Base-by-base conservation (phyloP, 2,888 invertebrate genomes). In the Sinhomidia bicolor region DNA sequence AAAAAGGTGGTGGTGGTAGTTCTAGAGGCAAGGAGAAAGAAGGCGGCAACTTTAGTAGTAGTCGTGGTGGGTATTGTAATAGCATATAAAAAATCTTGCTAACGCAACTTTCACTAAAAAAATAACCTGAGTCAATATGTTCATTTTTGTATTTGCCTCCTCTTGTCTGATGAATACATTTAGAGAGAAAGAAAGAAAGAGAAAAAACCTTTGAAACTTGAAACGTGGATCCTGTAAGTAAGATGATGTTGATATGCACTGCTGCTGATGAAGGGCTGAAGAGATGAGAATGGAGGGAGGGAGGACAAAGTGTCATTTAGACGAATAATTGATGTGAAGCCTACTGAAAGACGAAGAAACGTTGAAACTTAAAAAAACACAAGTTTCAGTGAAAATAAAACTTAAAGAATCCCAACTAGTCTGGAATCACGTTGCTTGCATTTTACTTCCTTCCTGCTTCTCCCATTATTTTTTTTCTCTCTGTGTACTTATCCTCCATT, bases 241-340 rank as follows among this genome's bases (percentile, higher is more conserved):
- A 5, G 74, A 29, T 23, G 23, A 23, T 47, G 47, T 88, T 89
- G 89, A 76, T 85, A 88, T 88, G 88, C 90, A 79, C 79, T 65
- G 65, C 65, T 65, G 65, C 65, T 89, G 87, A 88, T 88, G 90
- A 83, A 85, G 86, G 88, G 82, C 87, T 80, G 87, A 84, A 88
- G 81, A 83, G 36, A 44, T 0, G 23, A 62, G 29, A 36, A 17
- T 36, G 17, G 68, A 26, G 78, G 84, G n/a, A 62, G 78, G 57
- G 78, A 81, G 85, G 84, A 71, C 82, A 81, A 83, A 83, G 83
- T 82, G 87, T 86, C 87, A 89, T 90, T 84, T 85, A 85, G 90
- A 87, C 57, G 89, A 86, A 89, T 83, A 88, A 88, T 83, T 88
- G 88, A 88, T 88, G 88, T 68, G 83, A 88, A 82, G 82, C 79